phyloP scores from a whole-genome alignment of 2,888 invertebrate species.

The Nesidiocoris tenuis region DNA sequence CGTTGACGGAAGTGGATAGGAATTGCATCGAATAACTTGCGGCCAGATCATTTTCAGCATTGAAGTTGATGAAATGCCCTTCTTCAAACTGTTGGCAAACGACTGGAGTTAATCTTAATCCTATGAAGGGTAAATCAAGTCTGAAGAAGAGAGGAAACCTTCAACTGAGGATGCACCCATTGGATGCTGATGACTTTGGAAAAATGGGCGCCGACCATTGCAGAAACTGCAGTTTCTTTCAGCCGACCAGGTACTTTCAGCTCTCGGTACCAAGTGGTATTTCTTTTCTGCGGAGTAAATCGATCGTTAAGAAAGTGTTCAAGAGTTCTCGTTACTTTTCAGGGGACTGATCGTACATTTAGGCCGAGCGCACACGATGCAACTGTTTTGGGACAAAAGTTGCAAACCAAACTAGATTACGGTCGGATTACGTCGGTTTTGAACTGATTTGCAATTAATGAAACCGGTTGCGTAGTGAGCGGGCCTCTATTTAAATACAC shows the following conservation, averaged over 20 bases:
- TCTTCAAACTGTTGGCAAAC: conserved; percentile 13
- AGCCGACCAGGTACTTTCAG: conserved; percentile 47
- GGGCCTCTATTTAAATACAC: too few species aligned
- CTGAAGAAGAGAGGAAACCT: too few species aligned
- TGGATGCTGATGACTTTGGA: conserved; percentile 52
- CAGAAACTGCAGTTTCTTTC: conserved; percentile 50
- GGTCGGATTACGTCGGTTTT: too few species aligned
- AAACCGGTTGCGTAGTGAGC: too few species aligned
- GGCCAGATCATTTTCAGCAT: conserved; percentile 50
- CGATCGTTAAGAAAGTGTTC: too few species aligned
- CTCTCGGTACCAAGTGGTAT: conserved; percentile 50
- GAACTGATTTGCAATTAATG: too few species aligned
- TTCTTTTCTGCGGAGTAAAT: conserved; percentile 46
- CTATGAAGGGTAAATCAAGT: too few species aligned
- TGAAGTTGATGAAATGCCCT: conserved; percentile 9
- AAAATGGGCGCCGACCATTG: conserved; percentile 52
- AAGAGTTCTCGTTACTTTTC: not conserved
- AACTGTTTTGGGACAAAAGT: too few species aligned
- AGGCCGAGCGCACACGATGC: too few species aligned
- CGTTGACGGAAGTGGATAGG: conserved; percentile 54
- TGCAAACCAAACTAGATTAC: too few species aligned
- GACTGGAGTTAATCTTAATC: too few species aligned
- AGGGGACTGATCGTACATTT: too few species aligned
- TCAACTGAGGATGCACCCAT: conserved; percentile 52
- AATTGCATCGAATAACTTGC: conserved; percentile 52